Conservation (phyloP, 92 coral and sea anemone species). For the Umimayanthus chanpuru region DNA sequence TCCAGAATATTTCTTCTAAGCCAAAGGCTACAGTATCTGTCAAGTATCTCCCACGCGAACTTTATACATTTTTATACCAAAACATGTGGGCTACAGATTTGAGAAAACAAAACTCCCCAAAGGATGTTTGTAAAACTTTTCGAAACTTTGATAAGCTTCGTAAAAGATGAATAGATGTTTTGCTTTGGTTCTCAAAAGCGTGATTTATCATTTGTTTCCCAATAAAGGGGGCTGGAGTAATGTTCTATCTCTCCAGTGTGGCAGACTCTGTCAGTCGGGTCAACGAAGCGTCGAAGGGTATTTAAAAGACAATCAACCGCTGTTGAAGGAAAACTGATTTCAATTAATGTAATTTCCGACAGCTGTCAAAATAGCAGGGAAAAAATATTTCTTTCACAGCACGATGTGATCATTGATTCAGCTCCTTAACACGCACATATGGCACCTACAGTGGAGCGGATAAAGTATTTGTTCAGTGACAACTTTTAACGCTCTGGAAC, state of each 20-base stretch:
- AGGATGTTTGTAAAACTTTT: background rate
- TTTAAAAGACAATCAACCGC: background rate
- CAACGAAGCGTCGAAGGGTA: conserved; percentile 1
- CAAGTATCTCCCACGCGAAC: too few species aligned
- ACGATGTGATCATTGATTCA: background rate
- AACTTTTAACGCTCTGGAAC: background rate
- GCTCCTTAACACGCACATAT: background rate
- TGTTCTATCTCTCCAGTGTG: background rate
- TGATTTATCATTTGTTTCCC: background rate
- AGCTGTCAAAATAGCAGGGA: background rate
- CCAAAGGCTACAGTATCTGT: too few species aligned
- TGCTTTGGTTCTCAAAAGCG: background rate
- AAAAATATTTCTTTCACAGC: background rate
- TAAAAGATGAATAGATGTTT: background rate
- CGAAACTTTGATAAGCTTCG: background rate
- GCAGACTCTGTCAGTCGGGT: background rate
- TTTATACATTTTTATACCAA: background rate
- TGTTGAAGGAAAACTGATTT: background rate
- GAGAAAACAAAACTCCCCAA: background rate
- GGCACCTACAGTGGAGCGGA: background rate
- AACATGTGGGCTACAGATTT: background rate
- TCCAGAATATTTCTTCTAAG: too few species aligned
- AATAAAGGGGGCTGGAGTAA: background rate
- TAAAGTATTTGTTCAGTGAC: background rate
- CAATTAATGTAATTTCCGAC: background rate